phyloP scores from a whole-genome alignment of 2,888 invertebrate genomes.

The Dromius quadrimaculatus region DNA sequence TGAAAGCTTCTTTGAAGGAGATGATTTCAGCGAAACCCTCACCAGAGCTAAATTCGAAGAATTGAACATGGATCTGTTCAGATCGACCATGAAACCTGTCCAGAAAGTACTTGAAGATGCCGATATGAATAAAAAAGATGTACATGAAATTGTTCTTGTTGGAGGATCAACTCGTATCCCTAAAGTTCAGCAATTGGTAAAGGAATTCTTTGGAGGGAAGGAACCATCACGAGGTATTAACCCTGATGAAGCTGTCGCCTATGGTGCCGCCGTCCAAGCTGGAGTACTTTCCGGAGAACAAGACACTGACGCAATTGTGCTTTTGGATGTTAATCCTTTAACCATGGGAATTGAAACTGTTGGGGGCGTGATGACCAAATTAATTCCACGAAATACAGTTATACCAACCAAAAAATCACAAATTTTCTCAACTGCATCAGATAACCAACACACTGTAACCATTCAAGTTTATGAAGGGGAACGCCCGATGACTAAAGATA shows the following conservation, averaged over 20 bases:
- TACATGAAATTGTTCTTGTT: slow-evolving; percentile 98
- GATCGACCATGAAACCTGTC: slow-evolving; percentile 94
- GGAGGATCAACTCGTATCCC: slow-evolving; percentile 99
- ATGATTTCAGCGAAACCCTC: slow-evolving; percentile 97
- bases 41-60: slow-evolving; percentile 99
- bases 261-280: slow-evolving; percentile 98
- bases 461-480: slow-evolving; percentile 99
- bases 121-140: slow-evolving; percentile 98
- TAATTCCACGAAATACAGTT: slow-evolving; percentile 97
- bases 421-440: slow-evolving; percentile 98
- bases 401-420: slow-evolving; percentile 99
- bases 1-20: slow-evolving; percentile 97
- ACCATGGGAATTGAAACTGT: slow-evolving; percentile 99
- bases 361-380: slow-evolving; percentile 99
- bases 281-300: slow-evolving; percentile 98
- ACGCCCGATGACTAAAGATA: slow-evolving; percentile 99
- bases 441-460: slow-evolving; percentile 99
- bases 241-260: slow-evolving; percentile 99
- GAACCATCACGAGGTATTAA: slow-evolving; percentile 98
- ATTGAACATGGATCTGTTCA: slow-evolving; percentile 92
- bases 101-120: slow-evolving; percentile 97
- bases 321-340: slow-evolving; percentile 97
- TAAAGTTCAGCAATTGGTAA: slow-evolving; percentile 93
- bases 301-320: slow-evolving; percentile 94
- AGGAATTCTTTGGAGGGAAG: slow-evolving; percentile 97